phyloP scores from a whole-genome alignment of 2,113 vertebrate species.

The Odobenus rosmarus region DNA sequence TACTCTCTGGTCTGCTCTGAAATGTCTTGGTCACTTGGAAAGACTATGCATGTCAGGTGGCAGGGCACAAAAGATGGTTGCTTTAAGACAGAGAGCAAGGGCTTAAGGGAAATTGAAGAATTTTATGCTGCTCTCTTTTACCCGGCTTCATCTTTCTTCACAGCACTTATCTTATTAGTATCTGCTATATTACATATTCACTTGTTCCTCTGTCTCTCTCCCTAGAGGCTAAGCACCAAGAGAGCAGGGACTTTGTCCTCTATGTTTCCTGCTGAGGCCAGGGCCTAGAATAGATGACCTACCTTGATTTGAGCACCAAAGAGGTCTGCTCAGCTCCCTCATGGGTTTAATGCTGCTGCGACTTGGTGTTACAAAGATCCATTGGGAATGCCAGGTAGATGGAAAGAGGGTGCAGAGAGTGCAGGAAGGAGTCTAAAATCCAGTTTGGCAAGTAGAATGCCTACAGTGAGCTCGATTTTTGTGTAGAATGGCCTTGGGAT shows the following conservation, averaged over 20 bases:
- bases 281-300: background rate
- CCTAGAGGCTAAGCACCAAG: background rate
- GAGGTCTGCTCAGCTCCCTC: background rate
- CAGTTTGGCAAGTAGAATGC: background rate
- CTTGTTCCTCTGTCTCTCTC: background rate
- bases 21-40: slow-evolving; percentile 68
- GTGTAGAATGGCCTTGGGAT: background rate
- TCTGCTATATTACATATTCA: background rate
- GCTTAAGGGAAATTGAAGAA: background rate
- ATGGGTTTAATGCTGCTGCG: background rate
- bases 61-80: slow-evolving; percentile 37
- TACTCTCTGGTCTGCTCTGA: slow-evolving; percentile 67
- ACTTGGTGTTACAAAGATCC: background rate
- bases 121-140: background rate
- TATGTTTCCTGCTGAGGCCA: background rate
- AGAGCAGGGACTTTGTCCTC: background rate
- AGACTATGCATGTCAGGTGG: slow-evolving; percentile 59
- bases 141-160: background rate
- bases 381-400: background rate
- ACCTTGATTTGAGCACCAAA: background rate
- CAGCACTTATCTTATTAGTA: background rate
- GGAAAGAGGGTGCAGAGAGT: background rate
- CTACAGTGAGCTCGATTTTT: background rate
- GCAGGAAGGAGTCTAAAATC: background rate
- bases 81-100: background rate